A percentile compares a stretch with the other conserved stretches of the same genome.
These are phyloP conservation scores for Epinephelus malabaricus DNA, from an alignment of 2,797 vertebrate species.

Conservation along the genomic window DNA sequence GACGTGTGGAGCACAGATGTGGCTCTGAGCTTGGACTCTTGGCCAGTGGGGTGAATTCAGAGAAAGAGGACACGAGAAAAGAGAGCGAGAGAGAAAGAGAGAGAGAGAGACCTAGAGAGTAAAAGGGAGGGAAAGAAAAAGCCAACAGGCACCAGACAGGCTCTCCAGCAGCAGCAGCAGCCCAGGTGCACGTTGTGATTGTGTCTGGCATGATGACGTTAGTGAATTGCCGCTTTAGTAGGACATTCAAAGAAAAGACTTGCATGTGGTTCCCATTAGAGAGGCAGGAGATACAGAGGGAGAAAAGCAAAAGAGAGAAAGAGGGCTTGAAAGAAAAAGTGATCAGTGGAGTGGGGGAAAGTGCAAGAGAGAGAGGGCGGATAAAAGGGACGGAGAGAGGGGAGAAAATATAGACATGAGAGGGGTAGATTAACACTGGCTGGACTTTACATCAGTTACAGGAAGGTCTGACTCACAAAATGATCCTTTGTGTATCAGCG, in stretches of 20 bases:
- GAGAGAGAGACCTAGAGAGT: not conserved
- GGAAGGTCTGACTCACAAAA: too few species aligned
- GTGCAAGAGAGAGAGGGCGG: conserved; percentile 23
- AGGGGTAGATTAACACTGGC: conserved; percentile 38
- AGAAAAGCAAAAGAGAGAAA: conserved; percentile 6
- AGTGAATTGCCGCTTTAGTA: conserved; percentile 38
- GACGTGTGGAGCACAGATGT: conserved; percentile 75
- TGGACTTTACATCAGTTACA: conserved; percentile 26
- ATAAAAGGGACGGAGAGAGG: conserved; percentile 51
- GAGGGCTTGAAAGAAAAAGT: conserved; percentile 30
- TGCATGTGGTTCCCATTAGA: conserved; percentile 70
- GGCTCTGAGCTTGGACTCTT: conserved; percentile 40
- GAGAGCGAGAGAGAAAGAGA: not conserved
- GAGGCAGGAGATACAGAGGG: conserved; percentile 21
- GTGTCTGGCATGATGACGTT: conserved; percentile 49
- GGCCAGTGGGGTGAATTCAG: conserved; percentile 34
- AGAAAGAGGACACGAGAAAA: conserved; percentile 26
- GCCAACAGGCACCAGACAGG: conserved; percentile 15
- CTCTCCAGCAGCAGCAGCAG: conserved; percentile 23
- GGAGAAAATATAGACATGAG: conserved; percentile 40
- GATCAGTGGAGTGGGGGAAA: conserved; percentile 17
- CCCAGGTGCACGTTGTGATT: conserved; percentile 62
- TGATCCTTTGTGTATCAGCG: too few species aligned
- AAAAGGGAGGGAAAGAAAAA: conserved; percentile 2
- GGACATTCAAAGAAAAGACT: conserved; percentile 26